Conservation (phyloP, 2,888 invertebrate genomes). For the Adela reaumurella region DNA sequence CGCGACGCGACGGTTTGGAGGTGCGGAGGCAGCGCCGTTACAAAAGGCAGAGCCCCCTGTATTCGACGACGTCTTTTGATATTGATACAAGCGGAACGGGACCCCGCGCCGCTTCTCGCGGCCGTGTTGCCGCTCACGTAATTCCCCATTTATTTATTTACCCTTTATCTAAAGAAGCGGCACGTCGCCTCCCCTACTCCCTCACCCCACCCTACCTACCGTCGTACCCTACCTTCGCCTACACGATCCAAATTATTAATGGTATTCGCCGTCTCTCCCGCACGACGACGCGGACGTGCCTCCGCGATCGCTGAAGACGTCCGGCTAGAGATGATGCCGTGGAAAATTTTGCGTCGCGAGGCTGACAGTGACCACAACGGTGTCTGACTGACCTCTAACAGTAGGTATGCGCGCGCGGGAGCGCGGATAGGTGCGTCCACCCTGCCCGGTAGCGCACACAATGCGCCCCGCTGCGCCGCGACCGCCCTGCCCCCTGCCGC, state of each 20-base stretch:
- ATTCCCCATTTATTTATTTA: not conserved
- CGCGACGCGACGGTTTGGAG: too few relatives aligned
- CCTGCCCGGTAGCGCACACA: not conserved
- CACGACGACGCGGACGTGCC: not conserved
- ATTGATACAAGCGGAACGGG: too few relatives aligned
- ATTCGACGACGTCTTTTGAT: too few relatives aligned
- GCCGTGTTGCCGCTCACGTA: not conserved
- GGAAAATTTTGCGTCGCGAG: not conserved
- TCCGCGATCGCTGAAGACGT: not conserved
- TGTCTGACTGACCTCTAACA: not conserved
- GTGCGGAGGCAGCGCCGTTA: too few relatives aligned
- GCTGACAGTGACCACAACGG: not conserved
- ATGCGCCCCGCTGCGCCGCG: not conserved
- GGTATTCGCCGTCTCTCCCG: not conserved
- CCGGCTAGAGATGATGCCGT: not conserved
- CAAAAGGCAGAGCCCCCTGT: too few relatives aligned
- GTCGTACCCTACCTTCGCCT: not conserved
- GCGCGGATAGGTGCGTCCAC: too few relatives aligned
- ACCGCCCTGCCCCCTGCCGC: not conserved
- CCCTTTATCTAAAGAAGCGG: not conserved
- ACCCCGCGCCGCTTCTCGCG: not conserved
- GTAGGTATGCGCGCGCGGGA: too few relatives aligned
- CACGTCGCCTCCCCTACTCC: not conserved
- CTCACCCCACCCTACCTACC: not conserved
- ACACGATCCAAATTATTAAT: not conserved